Percentiles rank a stretch among this genome's conserved stretches.
These are phyloP conservation scores for Taphrorychus bicolor DNA, from an alignment of 2,888 invertebrate species.

Conservation along the genomic window DNA sequence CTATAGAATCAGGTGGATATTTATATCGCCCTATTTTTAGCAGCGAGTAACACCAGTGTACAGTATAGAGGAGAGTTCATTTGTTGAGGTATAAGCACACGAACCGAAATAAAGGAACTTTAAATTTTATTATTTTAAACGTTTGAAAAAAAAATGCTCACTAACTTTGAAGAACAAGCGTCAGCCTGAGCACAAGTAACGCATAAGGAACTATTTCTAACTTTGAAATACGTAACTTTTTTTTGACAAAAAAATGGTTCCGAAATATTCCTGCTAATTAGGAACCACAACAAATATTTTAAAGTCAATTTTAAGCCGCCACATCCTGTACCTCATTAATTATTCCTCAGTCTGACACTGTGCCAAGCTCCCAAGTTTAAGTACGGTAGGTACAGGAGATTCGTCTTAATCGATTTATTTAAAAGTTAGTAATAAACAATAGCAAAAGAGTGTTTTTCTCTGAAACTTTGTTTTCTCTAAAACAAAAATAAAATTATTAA, in stretches of 20 bases:
- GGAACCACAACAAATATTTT: too few species aligned
- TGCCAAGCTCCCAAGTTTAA: not conserved
- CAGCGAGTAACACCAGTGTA: constrained; percentile 54
- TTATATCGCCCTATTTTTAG: constrained; percentile 58
- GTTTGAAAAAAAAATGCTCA: not conserved
- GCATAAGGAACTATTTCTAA: too few species aligned
- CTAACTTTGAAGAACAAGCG: not conserved
- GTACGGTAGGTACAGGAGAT: too few species aligned
- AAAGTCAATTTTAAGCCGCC: not conserved
- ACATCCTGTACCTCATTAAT: not conserved
- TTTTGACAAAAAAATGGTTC: too few species aligned
- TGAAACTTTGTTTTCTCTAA: too few species aligned
- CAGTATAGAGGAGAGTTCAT: constrained; percentile 53
- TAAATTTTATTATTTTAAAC: not conserved
- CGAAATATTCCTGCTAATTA: too few species aligned
- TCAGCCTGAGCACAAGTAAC: not conserved
- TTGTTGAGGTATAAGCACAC: constrained; percentile 43
- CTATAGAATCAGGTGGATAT: constrained; percentile 53
- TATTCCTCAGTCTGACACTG: not conserved
- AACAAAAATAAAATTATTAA: too few species aligned
- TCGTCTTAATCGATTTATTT: not conserved
- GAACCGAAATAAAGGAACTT: constrained; percentile 7
- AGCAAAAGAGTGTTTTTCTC: too few species aligned
- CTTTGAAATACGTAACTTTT: too few species aligned
- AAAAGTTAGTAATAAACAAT: not conserved